Base-by-base conservation (phyloP, 2,888 invertebrate genomes). In the Ceratothoa steindachneri region DNA sequence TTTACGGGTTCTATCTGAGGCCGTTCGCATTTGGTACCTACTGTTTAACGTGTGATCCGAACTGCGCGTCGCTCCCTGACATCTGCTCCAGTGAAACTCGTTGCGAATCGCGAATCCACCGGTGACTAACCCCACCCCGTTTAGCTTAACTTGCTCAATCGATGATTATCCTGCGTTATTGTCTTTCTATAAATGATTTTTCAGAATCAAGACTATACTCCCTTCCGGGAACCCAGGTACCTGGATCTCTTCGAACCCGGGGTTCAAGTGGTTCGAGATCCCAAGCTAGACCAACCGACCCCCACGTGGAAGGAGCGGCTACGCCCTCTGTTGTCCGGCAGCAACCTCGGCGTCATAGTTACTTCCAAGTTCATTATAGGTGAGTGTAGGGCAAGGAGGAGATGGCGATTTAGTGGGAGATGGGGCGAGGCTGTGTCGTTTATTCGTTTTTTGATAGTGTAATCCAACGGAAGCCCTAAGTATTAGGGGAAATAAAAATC, bases 211-310 rank as follows among this genome's bases (percentile, higher is more conserved):
- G 67, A 67, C 22, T 29, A 28, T n/a, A n/a, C 15, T 67, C 15
- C 67, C 29, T 55, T 64, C 64, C 69, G 74, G 5, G 77, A 77
- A 52, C 77, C 77, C 24, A 69, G 78, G 15, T 79, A 79, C 74
- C 69, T 79, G 52, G 78, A 79, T 70, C 72, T 79, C 5, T 79
- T 79, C 60, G 78, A 79, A 67, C 78, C 78, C n/a, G 68, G 74
- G 3, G 74, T 79, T 51, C 68, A 71, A 5, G 78, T 79, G 22
- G 72, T 79, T 53, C 52, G 78, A 51, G 78, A 79, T 68, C 78
- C 78, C 22, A 75, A 71, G 28, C 69, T 79, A 5, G 78, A 79
- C 74, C 67, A 55, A 15, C 69, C 74, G 3, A 24, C 30, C 1
- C n/a, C 29, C 52, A 55, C 65, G 5, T 70, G 77, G 24, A 73